Evolutionary conservation across 92 coral and sea anemone species (phyloP).

Genomic region (Porites rus): DNA sequence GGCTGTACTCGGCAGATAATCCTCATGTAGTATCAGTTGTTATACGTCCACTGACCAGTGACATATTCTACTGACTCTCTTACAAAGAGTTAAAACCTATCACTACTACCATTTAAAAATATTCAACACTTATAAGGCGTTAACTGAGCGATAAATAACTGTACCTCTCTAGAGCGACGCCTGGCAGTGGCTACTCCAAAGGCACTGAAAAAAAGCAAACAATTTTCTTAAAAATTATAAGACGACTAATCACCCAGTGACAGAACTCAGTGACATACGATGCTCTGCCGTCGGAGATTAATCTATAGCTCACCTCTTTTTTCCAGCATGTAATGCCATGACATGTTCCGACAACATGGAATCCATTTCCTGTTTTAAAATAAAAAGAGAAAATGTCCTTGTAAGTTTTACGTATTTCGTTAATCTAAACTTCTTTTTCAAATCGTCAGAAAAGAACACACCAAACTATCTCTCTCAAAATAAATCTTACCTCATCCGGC

Average conservation of each 20-base stretch:
- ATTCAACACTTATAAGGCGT: no score
- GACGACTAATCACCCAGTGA: no score
- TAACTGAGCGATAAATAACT: neutral
- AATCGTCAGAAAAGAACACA: neutral
- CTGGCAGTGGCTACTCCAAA: constrained; percentile 78
- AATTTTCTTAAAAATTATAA: neutral
- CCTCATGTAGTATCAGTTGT: no score
- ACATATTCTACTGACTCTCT: no score
- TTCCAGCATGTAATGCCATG: constrained; percentile 98
- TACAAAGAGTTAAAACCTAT: no score
- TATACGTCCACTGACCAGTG: no score
- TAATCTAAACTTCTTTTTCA: no score
- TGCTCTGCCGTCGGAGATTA: neutral
- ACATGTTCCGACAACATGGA: constrained; percentile 97
- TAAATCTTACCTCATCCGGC: constrained; percentile 88
- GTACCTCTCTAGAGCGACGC: constrained; percentile 76
- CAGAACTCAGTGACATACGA: no score
- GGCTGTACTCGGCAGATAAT: no score
- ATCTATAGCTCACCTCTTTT: constrained; percentile 70
- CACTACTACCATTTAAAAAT: no score
- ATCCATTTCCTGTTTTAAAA: constrained; percentile 87
- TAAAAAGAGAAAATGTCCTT: neutral
- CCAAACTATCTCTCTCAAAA: neutral
- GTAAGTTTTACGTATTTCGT: no score
- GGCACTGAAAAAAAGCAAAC: constrained; percentile 9